phyloP scores from a whole-genome alignment of 2,113 vertebrate species.

The Actenoides lindsayi region DNA sequence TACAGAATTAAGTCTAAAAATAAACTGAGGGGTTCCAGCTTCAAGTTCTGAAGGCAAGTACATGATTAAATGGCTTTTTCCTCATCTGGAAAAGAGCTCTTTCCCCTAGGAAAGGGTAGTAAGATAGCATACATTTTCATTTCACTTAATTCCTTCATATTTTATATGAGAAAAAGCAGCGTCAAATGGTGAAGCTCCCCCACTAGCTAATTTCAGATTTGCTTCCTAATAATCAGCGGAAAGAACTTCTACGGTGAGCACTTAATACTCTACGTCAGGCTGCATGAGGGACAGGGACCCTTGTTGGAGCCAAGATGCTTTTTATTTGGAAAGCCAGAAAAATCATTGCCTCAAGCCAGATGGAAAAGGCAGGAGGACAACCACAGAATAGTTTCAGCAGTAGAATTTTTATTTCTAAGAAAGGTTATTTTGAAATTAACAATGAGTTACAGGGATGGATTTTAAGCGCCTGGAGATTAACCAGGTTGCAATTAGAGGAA shows the following conservation, averaged over 20 bases:
- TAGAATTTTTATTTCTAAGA: neutral
- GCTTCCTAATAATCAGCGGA: neutral
- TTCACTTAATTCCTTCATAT: neutral
- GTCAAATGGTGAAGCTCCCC: neutral
- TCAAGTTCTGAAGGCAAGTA: neutral
- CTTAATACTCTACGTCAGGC: neutral
- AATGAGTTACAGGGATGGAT: neutral
- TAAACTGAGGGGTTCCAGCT: neutral
- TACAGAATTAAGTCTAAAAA: neutral
- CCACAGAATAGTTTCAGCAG: neutral
- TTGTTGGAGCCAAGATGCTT: accelerated
- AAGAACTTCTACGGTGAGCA: neutral
- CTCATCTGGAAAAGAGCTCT: neutral
- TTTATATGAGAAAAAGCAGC: too few relatives aligned
- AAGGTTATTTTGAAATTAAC: neutral
- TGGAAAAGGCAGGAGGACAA: neutral
- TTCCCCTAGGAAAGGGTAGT: neutral
- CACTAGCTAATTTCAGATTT: neutral
- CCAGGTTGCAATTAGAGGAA: neutral
- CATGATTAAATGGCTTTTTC: neutral
- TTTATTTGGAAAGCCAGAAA: neutral
- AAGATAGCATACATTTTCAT: neutral
- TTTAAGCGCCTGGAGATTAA: neutral
- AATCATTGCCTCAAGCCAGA: neutral
- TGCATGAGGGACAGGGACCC: neutral